phyloP scores from a whole-genome alignment of 2,888 invertebrate species.

The Macrosoma leucophasiata region DNA sequence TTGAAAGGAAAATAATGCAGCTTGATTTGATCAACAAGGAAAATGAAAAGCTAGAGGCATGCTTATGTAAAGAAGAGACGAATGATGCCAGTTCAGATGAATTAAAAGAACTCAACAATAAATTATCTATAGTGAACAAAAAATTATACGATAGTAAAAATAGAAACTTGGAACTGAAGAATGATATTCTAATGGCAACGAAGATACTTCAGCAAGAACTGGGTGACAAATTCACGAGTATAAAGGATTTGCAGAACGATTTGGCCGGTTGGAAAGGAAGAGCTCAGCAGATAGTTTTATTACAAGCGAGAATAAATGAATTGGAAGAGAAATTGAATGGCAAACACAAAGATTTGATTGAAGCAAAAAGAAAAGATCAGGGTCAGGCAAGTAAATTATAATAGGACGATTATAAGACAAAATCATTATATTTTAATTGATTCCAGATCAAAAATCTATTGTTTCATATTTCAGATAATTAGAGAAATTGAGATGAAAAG shows the following conservation, averaged over 20 bases:
- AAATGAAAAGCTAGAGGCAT: conserved; percentile 47
- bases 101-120: conserved; percentile 77
- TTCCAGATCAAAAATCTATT: not conserved
- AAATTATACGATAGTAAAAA: conserved; percentile 83
- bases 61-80: conserved; percentile 65
- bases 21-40: conserved; percentile 55
- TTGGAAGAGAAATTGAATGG: conserved; percentile 77
- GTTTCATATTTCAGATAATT: conserved; percentile 42
- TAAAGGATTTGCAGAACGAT: conserved; percentile 75
- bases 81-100: conserved; percentile 56
- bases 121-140: conserved; percentile 72
- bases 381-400: conserved; percentile 35
- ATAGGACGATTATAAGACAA: not conserved
- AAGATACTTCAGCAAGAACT: conserved; percentile 85
- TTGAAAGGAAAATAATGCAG: conserved; percentile 69
- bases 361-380: conserved; percentile 50
- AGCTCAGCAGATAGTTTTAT: conserved; percentile 82
- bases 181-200: conserved; percentile 82
- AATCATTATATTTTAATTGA: not conserved
- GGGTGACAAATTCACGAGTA: conserved; percentile 81
- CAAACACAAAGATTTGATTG: conserved; percentile 44
- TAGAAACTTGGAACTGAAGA: conserved; percentile 79
- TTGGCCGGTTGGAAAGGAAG: conserved; percentile 84
- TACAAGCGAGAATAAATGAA: conserved; percentile 81
- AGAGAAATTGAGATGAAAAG: conserved; percentile 73